These are phyloP conservation scores for Saturnia pavonia DNA, from an alignment of 2,888 invertebrate species.

Conservation along the genomic window DNA sequence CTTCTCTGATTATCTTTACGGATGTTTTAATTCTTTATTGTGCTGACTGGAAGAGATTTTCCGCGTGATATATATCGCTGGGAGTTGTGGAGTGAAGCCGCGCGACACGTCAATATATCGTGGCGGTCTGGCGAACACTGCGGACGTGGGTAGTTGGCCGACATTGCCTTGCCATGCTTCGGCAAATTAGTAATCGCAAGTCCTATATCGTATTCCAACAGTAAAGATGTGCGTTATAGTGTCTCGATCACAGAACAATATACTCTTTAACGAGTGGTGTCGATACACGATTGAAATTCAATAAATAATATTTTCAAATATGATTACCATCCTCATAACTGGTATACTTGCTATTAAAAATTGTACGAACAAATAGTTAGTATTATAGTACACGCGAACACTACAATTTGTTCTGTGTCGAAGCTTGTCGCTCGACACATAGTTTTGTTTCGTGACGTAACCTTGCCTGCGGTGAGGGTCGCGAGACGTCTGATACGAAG, in stretches of 20 bases:
- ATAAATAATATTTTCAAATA: background rate
- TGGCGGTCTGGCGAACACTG: constrained; percentile 70
- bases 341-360: background rate
- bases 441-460: constrained; percentile 41
- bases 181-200: constrained; percentile 23
- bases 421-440: background rate
- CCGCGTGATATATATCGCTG: constrained; percentile 47
- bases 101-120: constrained; percentile 51
- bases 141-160: constrained; percentile 27
- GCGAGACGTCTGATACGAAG: constrained; percentile 39
- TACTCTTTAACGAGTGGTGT: too few relatives aligned
- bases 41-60: constrained; percentile 23
- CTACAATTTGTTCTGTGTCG: background rate
- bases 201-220: constrained; percentile 17
- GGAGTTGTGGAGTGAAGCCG: constrained; percentile 50
- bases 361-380: background rate
- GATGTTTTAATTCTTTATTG: background rate
- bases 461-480: constrained; percentile 52
- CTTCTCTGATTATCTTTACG: constrained; percentile 16
- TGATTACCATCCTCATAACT: background rate
- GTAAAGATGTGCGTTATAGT: background rate
- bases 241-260: too few relatives aligned
- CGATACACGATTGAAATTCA: background rate
- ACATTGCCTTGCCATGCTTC: constrained; percentile 42
- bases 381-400: background rate